Evolutionary conservation across 2,888 invertebrate species (phyloP), one percentile per base, ranked within the genome.

Genomic region (Standfussiana lucernea): DNA sequence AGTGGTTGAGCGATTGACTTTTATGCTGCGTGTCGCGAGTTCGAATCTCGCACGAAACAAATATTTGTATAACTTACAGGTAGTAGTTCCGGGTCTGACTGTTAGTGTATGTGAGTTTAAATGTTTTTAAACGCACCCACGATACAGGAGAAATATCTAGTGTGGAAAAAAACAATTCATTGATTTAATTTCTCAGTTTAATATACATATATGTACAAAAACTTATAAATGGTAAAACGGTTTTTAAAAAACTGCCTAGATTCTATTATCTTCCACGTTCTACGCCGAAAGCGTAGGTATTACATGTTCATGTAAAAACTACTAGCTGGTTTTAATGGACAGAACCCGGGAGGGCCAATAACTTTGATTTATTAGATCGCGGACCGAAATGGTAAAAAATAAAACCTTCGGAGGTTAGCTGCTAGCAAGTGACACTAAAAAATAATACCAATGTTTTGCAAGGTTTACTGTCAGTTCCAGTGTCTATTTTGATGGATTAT

Each of bases 261-360:
- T 24, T 65, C 2, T 37, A 50, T 59, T 35, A 78, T 32, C 21
- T 56, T 10, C 3, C 50, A 50, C 35, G 50, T 50, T 66, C 35
- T 65, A 18, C 40, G 28, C 18, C 11, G 24, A 80, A 28, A 50
- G 24, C 15, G 18, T 50, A 59, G n/a, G 18, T 50, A 66, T 78
- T 32, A 35, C 50, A 65, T 35, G 24, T 28, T 65, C 40, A 65
- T 59, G n/a, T 42, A 80, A 72, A 80, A 80, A 73, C 42, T 66
- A 80, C 28, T 65, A 15, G 35, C 28, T 64, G 42, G 47, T 42
- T 72, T 65, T 65, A 65, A 72, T 42, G 35, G 59, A 50, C 64
- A 24, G 42, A 77, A 40, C n/a, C 32, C 21, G 32, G 15, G 40
- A 59, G 11, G 10, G 15, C 47, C 15, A 66, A 32, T 47, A 59